Base-by-base conservation (phyloP, 2,888 invertebrate species). In the Linnaemya tessellans region DNA sequence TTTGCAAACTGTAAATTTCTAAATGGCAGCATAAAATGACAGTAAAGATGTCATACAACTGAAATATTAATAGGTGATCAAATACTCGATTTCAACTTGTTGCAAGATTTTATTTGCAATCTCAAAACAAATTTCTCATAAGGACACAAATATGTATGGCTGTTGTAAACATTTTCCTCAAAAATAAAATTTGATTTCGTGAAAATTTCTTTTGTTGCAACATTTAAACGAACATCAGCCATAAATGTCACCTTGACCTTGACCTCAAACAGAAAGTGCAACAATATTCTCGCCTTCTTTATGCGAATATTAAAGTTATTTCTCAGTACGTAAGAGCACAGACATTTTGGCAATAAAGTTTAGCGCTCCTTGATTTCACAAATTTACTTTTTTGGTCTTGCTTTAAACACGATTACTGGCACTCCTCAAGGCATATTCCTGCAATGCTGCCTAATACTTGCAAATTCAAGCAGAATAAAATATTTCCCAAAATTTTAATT, bases 181-280 rank as follows among this genome's bases (percentile, higher is more conserved):
- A 30, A 5, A 2, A 30, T n/a, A 30, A 30, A 30, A 30, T 5
- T 30, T 30, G 30, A 30, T 30, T 30, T 30, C 30, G 5, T 30
- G 5, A 30, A 30, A 30, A 30, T 5, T 30, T 30, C 30, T 30
- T 30, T 30, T 54, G 20, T 64, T 62, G 20, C 38, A 15, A 46
- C n/a, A 7, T 46, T n/a, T n/a, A 46, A 46, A n/a, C n/a, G n/a
- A 3, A 8, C 8, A 46, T 7, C 22, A 65, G 7, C 41, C 1
- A 25, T n/a, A 43, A 35, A 43, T 20, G 10, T 65, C 35, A 67
- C 65, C 65, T 67, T 67, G 75, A 67, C 65, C 65, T 67, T 67
- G 75, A 67, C 30, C 25, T 77, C 51, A 35, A 15, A 1, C 56
- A 62, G 15, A 58, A 62, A 30, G 20, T 35, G 46, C 15, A 15